phyloP scores from a whole-genome alignment of 2,113 vertebrate genomes.

The Acrocephalus kingi region DNA sequence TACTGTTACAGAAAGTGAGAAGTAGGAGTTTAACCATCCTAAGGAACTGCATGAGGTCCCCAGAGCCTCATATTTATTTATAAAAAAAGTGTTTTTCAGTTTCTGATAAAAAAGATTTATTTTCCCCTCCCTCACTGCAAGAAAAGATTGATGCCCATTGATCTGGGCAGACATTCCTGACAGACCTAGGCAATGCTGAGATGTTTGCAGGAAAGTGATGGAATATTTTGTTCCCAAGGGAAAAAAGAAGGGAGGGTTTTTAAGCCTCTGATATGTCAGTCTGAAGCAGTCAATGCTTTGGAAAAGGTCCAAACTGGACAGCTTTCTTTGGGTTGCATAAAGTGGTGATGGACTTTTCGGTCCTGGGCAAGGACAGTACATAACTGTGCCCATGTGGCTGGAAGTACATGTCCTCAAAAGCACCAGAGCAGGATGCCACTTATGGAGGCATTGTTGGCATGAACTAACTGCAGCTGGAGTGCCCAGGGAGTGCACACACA shows the following conservation, averaged over 20 bases:
- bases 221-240: neutral
- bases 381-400: neutral
- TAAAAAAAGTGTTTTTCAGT: neutral
- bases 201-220: neutral
- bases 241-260: neutral
- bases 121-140: neutral
- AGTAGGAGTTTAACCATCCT: neutral
- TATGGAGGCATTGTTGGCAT: accelerated
- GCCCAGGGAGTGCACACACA: neutral
- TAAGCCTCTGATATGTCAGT: neutral
- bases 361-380: neutral
- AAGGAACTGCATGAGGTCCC: neutral
- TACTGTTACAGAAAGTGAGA: neutral
- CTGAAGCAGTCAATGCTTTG: neutral
- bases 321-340: neutral
- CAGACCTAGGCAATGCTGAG: neutral
- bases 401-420: neutral
- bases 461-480: neutral
- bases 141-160: neutral
- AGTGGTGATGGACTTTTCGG: neutral
- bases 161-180: neutral
- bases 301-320: neutral
- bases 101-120: neutral
- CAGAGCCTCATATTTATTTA: neutral
- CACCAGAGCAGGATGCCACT: neutral